Percentiles rank a stretch among this genome's conserved stretches.
Conservation (phyloP, 2,113 vertebrate species). For the Rallus limicola region DNA sequence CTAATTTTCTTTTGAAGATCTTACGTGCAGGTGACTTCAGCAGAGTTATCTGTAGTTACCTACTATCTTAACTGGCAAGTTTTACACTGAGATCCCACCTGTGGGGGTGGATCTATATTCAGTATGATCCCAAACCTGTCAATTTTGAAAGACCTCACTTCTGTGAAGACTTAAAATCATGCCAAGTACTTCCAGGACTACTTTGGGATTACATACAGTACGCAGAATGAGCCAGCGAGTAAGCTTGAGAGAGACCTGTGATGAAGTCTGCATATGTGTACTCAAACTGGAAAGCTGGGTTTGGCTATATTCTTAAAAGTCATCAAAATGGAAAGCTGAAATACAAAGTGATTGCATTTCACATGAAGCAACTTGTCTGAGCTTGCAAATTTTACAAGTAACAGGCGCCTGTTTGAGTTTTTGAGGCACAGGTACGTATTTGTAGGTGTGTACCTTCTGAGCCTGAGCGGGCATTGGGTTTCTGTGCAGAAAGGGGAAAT, state of each 20-base stretch:
- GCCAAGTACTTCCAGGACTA: neutral
- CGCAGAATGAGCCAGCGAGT: neutral
- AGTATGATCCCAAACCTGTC: neutral
- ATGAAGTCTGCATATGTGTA: neutral
- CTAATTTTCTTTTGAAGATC: neutral
- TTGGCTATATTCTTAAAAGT: slow-evolving; percentile 29
- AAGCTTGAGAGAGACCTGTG: neutral
- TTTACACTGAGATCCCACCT: neutral
- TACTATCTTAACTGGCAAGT: neutral
- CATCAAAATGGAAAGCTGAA: slow-evolving; percentile 38
- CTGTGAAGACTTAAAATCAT: neutral
- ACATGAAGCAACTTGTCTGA: slow-evolving; percentile 16
- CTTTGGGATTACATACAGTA: neutral
- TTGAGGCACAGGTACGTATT: neutral
- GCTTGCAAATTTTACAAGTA: neutral
- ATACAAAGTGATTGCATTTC: slow-evolving; percentile 2
- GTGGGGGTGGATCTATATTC: neutral
- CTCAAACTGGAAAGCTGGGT: slow-evolving; percentile 27
- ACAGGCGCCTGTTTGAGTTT: neutral
- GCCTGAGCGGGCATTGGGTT: neutral
- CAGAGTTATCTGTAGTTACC: neutral
- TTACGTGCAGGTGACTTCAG: neutral
- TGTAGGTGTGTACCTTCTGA: neutral
- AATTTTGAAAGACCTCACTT: neutral
- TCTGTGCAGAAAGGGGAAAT: neutral